Conservation (phyloP, 1,140 invertebrate genomes). For the Littorina saxatilis region DNA sequence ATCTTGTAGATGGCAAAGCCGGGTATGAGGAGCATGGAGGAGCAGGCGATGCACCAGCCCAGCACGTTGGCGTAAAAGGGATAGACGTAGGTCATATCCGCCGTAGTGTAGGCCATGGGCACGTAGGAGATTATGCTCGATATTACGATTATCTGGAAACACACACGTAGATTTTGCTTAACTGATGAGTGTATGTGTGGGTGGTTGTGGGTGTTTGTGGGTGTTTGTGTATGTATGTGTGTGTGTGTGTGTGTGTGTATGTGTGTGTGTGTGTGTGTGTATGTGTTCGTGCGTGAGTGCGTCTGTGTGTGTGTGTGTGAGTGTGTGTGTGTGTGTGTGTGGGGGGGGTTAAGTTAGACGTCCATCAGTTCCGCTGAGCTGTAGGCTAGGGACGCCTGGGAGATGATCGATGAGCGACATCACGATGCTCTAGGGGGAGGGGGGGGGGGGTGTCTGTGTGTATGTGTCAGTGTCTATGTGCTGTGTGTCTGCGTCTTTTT, state of each 20-base stretch:
- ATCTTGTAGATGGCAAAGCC: slow-evolving; percentile 63
- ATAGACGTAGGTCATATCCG: slow-evolving; percentile 84
- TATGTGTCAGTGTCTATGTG: slow-evolving; percentile 11
- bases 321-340: not conserved
- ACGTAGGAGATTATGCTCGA: slow-evolving; percentile 84
- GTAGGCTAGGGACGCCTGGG: too few species aligned
- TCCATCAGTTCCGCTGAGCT: too few species aligned
- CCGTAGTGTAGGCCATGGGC: slow-evolving; percentile 80
- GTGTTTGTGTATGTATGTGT: slow-evolving; percentile 7
- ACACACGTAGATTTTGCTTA: too few species aligned
- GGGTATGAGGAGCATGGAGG: slow-evolving; percentile 91
- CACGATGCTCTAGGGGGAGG: too few species aligned
- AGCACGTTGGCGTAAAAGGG: slow-evolving; percentile 93
- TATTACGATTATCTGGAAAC: slow-evolving; percentile 83
- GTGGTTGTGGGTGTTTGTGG: too few species aligned
- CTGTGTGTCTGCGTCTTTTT: not conserved
- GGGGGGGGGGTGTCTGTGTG: not conserved
- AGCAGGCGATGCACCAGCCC: slow-evolving; percentile 94
- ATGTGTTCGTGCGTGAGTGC: not conserved
- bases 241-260: not conserved
- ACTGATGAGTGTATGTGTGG: too few species aligned
- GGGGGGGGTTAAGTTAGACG: too few species aligned
- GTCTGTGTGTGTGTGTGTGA: not conserved
- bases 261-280: not conserved
- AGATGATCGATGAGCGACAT: too few species aligned